Conservation (phyloP, 1,140 invertebrate genomes). For the Ceratoteleas bidentatus region DNA sequence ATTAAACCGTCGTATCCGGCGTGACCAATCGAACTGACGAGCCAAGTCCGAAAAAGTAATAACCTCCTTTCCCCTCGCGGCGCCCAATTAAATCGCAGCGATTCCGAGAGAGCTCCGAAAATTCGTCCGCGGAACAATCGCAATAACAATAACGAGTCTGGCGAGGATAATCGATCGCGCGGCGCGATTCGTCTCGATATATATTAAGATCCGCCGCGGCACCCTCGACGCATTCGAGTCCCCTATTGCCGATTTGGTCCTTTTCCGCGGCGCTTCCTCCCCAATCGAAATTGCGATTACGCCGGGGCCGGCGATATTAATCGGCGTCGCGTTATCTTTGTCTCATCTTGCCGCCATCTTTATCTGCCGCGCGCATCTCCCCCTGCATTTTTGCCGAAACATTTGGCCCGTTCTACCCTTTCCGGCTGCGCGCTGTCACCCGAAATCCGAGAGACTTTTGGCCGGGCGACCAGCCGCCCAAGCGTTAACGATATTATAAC, state of each 20-base stretch:
- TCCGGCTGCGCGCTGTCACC: no score
- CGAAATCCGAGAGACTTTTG: conserved; percentile 62
- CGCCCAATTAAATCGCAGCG: conserved; percentile 45
- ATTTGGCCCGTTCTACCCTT: conserved; percentile 51
- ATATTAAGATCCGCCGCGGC: conserved; percentile 52
- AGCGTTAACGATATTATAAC: conserved; percentile 63
- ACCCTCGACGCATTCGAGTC: conserved; percentile 11
- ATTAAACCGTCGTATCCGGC: conserved; percentile 40
- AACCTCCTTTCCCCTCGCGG: conserved; percentile 20
- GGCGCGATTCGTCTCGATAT: conserved; percentile 54
- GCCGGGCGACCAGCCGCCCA: conserved; percentile 51
- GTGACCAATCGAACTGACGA: conserved; percentile 25
- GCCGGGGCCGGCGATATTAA: conserved; percentile 52
- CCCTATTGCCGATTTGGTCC: conserved; percentile 50
- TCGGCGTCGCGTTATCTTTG: conserved; percentile 56
- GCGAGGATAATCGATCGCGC: conserved; percentile 59
- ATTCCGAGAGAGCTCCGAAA: conserved; percentile 26
- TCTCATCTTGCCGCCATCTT: conserved; percentile 49
- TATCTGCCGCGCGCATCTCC: conserved; percentile 38
- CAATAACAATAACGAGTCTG: conserved; percentile 61
- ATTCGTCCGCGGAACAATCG: conserved; percentile 55
- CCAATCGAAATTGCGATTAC: conserved; percentile 52
- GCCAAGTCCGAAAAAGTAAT: conserved; percentile 46
- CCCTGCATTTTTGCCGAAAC: conserved; percentile 30
- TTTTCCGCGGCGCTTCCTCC: conserved; percentile 48